Conservation (phyloP, 2,797 vertebrate genomes). For the Erithacus rubecula region DNA sequence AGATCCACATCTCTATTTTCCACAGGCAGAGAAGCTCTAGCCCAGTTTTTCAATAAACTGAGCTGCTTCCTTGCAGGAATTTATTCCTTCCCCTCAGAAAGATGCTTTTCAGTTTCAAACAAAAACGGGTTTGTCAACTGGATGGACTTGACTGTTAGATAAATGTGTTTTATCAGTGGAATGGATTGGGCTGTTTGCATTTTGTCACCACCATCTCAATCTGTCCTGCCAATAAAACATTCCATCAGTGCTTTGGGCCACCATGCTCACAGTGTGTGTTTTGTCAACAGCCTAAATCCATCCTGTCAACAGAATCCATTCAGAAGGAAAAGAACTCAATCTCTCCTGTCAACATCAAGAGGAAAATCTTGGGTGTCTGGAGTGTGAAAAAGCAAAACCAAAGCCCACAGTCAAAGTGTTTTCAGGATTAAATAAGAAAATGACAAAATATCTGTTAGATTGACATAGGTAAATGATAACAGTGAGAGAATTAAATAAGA, state of each 20-base stretch:
- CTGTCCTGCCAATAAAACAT: conserved; percentile 62
- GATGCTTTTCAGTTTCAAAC: not conserved
- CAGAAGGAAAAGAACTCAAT: conserved; percentile 54
- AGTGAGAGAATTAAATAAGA: not conserved
- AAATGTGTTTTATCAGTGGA: conserved; percentile 47
- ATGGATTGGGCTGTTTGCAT: conserved; percentile 66
- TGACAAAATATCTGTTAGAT: not conserved
- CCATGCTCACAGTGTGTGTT: conserved; percentile 8
- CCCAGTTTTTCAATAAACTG: not conserved
- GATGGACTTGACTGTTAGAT: conserved; percentile 41
- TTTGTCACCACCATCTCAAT: conserved; percentile 49
- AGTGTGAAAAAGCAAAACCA: not conserved
- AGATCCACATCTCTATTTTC: not conserved
- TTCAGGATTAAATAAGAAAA: not conserved
- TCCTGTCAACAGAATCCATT: conserved; percentile 57
- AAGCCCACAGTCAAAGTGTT: not conserved
- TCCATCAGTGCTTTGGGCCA: conserved; percentile 37
- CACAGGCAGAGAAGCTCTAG: not conserved
- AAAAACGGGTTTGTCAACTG: conserved; percentile 46
- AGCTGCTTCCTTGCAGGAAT: not conserved
- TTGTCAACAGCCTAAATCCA: conserved; percentile 62
- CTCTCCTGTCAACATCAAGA: conserved; percentile 57
- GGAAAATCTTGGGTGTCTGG: conserved; percentile 12
- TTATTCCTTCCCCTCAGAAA: not conserved
- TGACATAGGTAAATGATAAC: not conserved